Conservation (phyloP, 2,797 vertebrate species). For the Antrozous pallidus region DNA sequence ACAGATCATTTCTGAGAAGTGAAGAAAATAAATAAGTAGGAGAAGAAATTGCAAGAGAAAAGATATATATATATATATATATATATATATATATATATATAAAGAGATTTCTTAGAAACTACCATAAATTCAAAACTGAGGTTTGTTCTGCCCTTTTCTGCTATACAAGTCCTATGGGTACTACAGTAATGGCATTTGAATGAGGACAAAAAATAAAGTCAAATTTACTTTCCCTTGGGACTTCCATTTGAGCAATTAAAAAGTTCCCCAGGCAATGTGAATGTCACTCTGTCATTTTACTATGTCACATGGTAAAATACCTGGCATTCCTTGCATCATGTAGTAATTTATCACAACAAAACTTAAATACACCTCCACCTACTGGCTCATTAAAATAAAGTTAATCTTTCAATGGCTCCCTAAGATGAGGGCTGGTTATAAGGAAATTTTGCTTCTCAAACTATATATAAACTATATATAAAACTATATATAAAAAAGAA, state of each 20-base stretch:
- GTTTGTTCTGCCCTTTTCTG: background rate
- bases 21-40: conserved; percentile 47
- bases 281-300: background rate
- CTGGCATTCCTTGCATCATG: background rate
- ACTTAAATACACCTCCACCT: background rate
- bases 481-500: background rate
- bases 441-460: background rate
- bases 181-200: background rate
- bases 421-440: background rate
- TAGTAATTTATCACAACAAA: background rate
- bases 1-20: conserved; percentile 57
- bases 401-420: background rate
- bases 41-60: background rate
- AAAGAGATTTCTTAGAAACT: conserved; percentile 31
- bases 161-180: background rate
- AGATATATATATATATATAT: background rate
- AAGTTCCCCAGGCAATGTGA: background rate
- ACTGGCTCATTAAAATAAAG: background rate
- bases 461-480: background rate
- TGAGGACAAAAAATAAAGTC: background rate
- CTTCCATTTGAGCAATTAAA: background rate
- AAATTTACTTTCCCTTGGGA: background rate
- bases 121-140: background rate
- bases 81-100: background rate
- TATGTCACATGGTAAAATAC: background rate